Base-by-base conservation (phyloP, 92 coral and sea anemone species). In the Phenganax marumi region DNA sequence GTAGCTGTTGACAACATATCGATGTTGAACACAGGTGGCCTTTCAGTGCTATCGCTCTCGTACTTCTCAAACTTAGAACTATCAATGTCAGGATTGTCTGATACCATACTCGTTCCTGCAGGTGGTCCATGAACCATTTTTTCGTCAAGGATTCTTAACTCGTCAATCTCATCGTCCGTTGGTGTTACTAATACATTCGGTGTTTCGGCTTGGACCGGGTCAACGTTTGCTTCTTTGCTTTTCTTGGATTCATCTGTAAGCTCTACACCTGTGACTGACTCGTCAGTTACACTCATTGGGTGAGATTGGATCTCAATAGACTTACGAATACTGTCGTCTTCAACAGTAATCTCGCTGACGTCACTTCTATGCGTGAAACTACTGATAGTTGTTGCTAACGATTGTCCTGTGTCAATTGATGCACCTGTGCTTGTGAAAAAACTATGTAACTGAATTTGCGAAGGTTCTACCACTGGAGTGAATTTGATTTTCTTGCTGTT, bases 401-500 rank as follows among this genome's bases (percentile, higher is more conserved):
- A 64, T 64, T 21, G 70, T 64, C 70, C 70, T 9, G 70, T 64
- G 47, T 64, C 19, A 16, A 48, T 12, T 25, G 72, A 66, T 25
- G 72, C 24, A 17, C 48, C 50, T 66, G 48, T 33, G 0, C 72
- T 66, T 25, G 72, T 66, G 72, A 66, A 25, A 66, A 66, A 66
- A 66, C 72, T 8, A 9, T 25, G 50, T 66, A 66, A 66, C 72
- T 66, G 72, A 66, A 25, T 25, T 25, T 66, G 72, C 17, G 72
- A 66, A 23, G 72, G 48, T 66, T 66, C 49, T 66, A 66, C 72
- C 49, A 66, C 72, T 66, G 72, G 72, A 66, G 48, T 66, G 72
- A 25, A 66, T 48, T 66, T 66, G 72, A 66, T 66, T 23, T 66
- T 66, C 72, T 66, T 66, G 72, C 72, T 48, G 72, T 66, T 66